Conservation (phyloP, 2,888 invertebrate species). For the Acleris literana region DNA sequence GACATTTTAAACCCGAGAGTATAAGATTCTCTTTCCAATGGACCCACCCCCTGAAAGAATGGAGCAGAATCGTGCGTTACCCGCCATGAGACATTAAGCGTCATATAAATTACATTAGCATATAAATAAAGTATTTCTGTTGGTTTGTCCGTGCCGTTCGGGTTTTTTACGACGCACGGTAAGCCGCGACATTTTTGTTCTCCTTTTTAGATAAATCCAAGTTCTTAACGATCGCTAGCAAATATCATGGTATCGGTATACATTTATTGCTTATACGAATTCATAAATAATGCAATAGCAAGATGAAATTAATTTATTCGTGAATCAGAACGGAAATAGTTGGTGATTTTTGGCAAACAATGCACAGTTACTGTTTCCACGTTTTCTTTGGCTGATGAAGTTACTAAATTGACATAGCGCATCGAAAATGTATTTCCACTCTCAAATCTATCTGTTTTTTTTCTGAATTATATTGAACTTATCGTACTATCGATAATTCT, state of each 20-base stretch:
- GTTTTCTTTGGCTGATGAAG: too few species aligned
- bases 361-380: neutral
- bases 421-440: too few species aligned
- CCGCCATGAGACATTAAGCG: conserved; percentile 82
- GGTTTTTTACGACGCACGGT: conserved; percentile 77
- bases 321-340: conserved; percentile 65
- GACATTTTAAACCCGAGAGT: conserved; percentile 56
- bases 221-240: conserved; percentile 79
- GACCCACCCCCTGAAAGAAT: conserved; percentile 61
- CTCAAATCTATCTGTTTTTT: too few species aligned
- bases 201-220: conserved; percentile 81
- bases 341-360: conserved; percentile 1
- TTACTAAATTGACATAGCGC: too few species aligned
- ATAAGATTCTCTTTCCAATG: conserved; percentile 58
- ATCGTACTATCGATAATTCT: too few species aligned
- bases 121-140: conserved; percentile 84
- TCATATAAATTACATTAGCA: conserved; percentile 84
- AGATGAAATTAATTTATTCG: conserved; percentile 79
- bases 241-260: conserved; percentile 79
- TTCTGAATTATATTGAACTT: too few species aligned
- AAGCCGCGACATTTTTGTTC: conserved; percentile 78
- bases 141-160: conserved; percentile 68
- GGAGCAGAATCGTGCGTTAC: conserved; percentile 81
- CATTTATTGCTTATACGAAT: conserved; percentile 80
- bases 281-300: conserved; percentile 79